These are phyloP conservation scores for Cliona cf. orientalis DNA, from an alignment of 37 sponge, comb jelly and placozoan genomes.

Conservation along the genomic window DNA sequence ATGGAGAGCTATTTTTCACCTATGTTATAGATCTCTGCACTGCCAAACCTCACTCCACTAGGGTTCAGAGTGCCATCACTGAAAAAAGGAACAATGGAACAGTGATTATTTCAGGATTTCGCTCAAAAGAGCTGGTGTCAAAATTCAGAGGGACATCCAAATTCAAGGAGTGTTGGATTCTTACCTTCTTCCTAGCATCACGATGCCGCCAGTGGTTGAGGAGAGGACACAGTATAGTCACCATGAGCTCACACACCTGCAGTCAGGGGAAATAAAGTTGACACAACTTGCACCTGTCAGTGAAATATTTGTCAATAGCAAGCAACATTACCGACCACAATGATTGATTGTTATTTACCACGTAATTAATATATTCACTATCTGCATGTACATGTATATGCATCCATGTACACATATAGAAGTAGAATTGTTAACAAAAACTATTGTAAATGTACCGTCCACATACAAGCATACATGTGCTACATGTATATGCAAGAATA, in stretches of 20 bases:
- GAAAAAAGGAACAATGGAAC: background rate
- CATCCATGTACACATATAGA: too few species aligned
- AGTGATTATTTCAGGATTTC: too few species aligned
- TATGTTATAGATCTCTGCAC: slow-evolving; percentile 97
- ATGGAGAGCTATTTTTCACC: slow-evolving; percentile 39
- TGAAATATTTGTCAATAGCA: too few species aligned
- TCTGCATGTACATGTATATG: too few species aligned
- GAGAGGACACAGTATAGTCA: slow-evolving; percentile 87
- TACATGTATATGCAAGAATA: too few species aligned
- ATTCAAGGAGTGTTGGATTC: background rate
- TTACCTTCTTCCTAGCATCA: slow-evolving; percentile 95
- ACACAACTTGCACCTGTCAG: too few species aligned
- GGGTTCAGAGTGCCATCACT: slow-evolving; percentile 99
- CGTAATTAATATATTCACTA: too few species aligned
- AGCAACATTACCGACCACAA: too few species aligned
- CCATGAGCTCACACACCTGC: slow-evolving; percentile 96
- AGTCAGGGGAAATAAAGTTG: background rate
- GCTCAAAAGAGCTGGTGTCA: background rate
- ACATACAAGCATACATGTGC: too few species aligned
- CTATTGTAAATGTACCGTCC: too few species aligned
- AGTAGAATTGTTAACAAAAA: too few species aligned
- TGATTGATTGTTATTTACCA: too few species aligned
- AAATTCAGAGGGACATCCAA: background rate
- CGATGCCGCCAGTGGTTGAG: slow-evolving; percentile 89
- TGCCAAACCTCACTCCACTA: slow-evolving; percentile 95